These are phyloP conservation scores for Zoanthus sociatus DNA, from an alignment of 92 coral and sea anemone genomes.

Conservation along the genomic window DNA sequence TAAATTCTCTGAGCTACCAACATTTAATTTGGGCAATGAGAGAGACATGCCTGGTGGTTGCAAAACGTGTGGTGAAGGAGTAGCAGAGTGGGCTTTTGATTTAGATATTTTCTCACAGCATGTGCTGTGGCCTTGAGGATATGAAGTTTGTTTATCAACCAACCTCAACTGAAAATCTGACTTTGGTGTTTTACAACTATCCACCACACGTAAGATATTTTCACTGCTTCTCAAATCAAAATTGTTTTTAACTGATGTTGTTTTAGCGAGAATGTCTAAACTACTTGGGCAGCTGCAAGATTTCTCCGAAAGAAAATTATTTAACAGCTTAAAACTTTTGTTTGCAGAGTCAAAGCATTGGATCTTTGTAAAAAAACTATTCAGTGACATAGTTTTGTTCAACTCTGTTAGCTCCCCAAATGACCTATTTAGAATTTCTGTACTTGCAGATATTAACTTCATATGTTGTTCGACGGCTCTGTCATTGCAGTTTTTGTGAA, in stretches of 20 bases:
- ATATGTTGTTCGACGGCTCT: neutral
- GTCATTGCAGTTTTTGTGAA: neutral
- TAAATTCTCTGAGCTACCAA: constrained; percentile 25
- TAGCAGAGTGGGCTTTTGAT: neutral
- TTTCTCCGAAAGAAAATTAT: constrained; percentile 76
- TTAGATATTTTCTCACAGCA: neutral
- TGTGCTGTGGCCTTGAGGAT: neutral
- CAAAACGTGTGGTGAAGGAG: neutral
- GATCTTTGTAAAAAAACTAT: constrained; percentile 36
- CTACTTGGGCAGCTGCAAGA: constrained; percentile 84
- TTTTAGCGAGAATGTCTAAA: constrained; percentile 52
- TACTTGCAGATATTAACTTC: neutral
- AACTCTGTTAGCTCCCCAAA: constrained; percentile 21
- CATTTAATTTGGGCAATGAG: constrained; percentile 34
- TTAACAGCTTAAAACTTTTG: constrained; percentile 27
- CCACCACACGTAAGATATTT: too few relatives aligned
- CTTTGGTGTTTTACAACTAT: too few relatives aligned
- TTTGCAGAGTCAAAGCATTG: neutral
- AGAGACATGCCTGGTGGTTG: constrained; percentile 13
- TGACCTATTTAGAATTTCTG: neutral
- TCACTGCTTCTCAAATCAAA: constrained; percentile 48
- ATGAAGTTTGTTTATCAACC: neutral
- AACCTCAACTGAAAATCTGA: too few relatives aligned
- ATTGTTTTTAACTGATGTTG: constrained; percentile 69
- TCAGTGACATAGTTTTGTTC: constrained; percentile 63